Base-by-base conservation (phyloP, 1,140 invertebrate genomes). In the Andrena cerasifolii region DNA sequence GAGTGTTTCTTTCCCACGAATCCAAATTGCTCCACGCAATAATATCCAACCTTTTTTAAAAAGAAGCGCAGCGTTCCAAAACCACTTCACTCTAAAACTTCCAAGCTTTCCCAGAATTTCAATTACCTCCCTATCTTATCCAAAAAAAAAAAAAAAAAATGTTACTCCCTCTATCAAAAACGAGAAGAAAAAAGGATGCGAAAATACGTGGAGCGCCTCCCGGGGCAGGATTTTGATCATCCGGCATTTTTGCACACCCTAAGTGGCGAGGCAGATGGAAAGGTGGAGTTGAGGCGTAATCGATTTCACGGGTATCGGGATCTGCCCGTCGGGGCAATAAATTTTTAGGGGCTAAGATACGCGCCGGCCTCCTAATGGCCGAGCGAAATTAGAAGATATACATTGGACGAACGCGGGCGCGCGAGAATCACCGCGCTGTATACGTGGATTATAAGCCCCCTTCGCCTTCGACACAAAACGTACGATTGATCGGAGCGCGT, bases 401-500 rank as follows among this genome's bases (percentile, higher is more conserved):
- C 47, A 56, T 49, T 63, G 21, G 24, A 51, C 51, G 33, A 63
- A 63, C 6, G 16, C 31, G 18, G 4, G 18, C 16, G 10, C 10
- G 10, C 59, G 21, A 47, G 36, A 51, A 63, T 72, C 47, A 51
- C 16, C n/a, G 28, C 43, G 6, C n/a, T n/a, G n/a, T n/a, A n/a
- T n/a, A n/a, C n/a, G n/a, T n/a, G 1, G n/a, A 8, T 8, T 33
- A 8, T n/a, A 31, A 68, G 21, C 16, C 33, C 53, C 10, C 51
- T 40, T 45, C 53, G 21, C 26, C 10, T 6, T 56, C 62, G 66
- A 79, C 61, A 79, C 61, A 75, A 45, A 66, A 80, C 67, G 56
- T 67, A 80, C 72, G 80, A 83, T 83, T 80, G 80, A 71, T 72
- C 31, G 18, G 33, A 67, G 53, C 53, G 51, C 36, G 62, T 56